Evolutionary conservation across 2,113 vertebrate genomes (phyloP), one percentile per base, ranked within the genome.

Genomic region (Herpetotheres cachinnans): DNA sequence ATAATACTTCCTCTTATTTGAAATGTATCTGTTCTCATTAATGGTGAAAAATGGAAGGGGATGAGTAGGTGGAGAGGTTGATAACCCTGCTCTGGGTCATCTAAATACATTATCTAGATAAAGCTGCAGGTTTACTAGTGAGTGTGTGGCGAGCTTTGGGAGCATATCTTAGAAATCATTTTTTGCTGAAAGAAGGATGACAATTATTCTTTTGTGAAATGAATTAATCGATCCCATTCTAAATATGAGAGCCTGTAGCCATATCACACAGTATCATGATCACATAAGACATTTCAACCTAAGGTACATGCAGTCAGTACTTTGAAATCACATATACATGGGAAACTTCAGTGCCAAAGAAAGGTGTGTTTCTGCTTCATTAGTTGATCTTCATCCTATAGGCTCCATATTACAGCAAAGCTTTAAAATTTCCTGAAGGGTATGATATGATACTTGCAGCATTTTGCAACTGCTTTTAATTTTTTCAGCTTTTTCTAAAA

Each of bases 301-400:
- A 14, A 38, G 46, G 4, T 24, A 14, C n/a, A 46, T 5, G 0
- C 0, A 9, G 21, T 55, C 47, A 63, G 9, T 30, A 5, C 36
- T 76, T 62, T 27, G 52, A 55, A 78, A 88, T 71, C 52, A n/a
- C 26, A 32, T 34, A 22, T 83, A 54, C 21, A 30, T 6, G 50
- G 62, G 40, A 77, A 83, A 21, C 9, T 21, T 82, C 49, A 42
- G 38, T 71, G 70, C 19, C 21, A 27, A 49, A 61, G 30, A 38
- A 62, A 42, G 14, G 11, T 47, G 42, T 36, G 4, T 27, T 70
- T 67, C 16, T 84, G 27, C 42, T 77, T 73, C 54, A 22, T 32
- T 12, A 22, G 19, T 16, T 46, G 11, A 34, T 67, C 16, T 40
- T 82, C 47, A 40, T 58, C 46, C 38, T 49, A 38, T 16, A 46